Conservation (phyloP, 2,797 vertebrate species). For the Echiichthys vipera region DNA sequence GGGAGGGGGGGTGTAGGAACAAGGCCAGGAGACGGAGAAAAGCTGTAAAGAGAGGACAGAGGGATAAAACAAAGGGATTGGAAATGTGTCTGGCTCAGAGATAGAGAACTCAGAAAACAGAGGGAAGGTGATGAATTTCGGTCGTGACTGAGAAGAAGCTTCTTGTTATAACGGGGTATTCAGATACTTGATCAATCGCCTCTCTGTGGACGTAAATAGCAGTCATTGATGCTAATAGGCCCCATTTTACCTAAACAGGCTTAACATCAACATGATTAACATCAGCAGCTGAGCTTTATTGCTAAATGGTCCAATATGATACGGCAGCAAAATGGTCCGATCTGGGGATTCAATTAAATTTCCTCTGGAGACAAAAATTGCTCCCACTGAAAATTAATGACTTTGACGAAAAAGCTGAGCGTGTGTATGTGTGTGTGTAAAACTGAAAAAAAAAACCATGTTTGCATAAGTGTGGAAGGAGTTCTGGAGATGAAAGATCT, state of each 20-base stretch:
- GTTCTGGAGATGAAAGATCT: slow-evolving; percentile 62
- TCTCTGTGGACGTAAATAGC: slow-evolving; percentile 46
- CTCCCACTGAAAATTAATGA: slow-evolving; percentile 63
- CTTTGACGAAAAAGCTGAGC: slow-evolving; percentile 31
- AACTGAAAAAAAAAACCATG: background rate
- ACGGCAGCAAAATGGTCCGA: slow-evolving; percentile 53
- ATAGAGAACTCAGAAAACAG: slow-evolving; percentile 37
- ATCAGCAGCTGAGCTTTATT: slow-evolving; percentile 52
- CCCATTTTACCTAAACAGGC: slow-evolving; percentile 47
- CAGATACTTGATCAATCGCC: slow-evolving; percentile 47
- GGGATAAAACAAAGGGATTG: slow-evolving; percentile 50
- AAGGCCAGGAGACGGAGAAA: slow-evolving; percentile 32
- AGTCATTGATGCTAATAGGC: slow-evolving; percentile 51
- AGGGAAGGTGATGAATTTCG: slow-evolving; percentile 30
- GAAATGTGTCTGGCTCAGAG: slow-evolving; percentile 36
- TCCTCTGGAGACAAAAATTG: slow-evolving; percentile 55
- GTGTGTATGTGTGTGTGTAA: background rate
- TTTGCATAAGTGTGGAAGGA: slow-evolving; percentile 24
- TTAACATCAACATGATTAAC: slow-evolving; percentile 59
- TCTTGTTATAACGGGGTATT: slow-evolving; percentile 31
- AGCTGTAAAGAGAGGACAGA: slow-evolving; percentile 35
- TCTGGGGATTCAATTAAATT: slow-evolving; percentile 62
- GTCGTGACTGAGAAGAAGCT: slow-evolving; percentile 15
- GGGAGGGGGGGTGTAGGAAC: slow-evolving; percentile 15
- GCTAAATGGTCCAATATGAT: slow-evolving; percentile 59